These are phyloP conservation scores for Empis livida DNA, from an alignment of 2,888 invertebrate genomes.

Conservation along the genomic window DNA sequence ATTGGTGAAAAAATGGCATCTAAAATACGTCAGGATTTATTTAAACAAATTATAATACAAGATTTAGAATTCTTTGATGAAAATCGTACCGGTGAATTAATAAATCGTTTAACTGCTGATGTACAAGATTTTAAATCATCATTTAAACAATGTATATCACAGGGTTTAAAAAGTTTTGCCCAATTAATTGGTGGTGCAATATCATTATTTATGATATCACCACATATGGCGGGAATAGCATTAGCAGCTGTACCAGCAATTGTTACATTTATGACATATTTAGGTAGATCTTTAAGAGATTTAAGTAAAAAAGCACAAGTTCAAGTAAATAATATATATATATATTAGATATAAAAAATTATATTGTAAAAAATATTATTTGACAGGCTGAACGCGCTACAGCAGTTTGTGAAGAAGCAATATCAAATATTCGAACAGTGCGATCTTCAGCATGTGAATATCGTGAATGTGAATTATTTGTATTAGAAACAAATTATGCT, in stretches of 20 bases:
- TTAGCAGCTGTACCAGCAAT: conserved; percentile 75
- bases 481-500: conserved; percentile 59
- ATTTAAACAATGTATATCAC: conserved; percentile 86
- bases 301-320: conserved; percentile 70
- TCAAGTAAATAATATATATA: conserved; percentile 44
- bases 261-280: conserved; percentile 67
- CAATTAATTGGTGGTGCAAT: conserved; percentile 51
- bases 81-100: conserved; percentile 82
- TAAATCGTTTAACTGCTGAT: conserved; percentile 83
- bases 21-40: conserved; percentile 67
- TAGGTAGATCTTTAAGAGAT: conserved; percentile 65
- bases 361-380: not conserved
- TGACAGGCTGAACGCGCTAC: conserved; percentile 68
- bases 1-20: conserved; percentile 81
- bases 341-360: not conserved
- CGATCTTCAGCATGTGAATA: conserved; percentile 89
- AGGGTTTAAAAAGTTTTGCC: conserved; percentile 74
- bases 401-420: conserved; percentile 82
- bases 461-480: conserved; percentile 59
- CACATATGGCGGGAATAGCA: conserved; percentile 75
- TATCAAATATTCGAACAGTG: conserved; percentile 87
- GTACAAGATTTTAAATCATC: conserved; percentile 96
- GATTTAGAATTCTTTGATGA: conserved; percentile 85
- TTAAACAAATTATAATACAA: conserved; percentile 69
- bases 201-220: conserved; percentile 69